Conservation (phyloP, 2,113 vertebrate genomes). For the Indicator indicator region DNA sequence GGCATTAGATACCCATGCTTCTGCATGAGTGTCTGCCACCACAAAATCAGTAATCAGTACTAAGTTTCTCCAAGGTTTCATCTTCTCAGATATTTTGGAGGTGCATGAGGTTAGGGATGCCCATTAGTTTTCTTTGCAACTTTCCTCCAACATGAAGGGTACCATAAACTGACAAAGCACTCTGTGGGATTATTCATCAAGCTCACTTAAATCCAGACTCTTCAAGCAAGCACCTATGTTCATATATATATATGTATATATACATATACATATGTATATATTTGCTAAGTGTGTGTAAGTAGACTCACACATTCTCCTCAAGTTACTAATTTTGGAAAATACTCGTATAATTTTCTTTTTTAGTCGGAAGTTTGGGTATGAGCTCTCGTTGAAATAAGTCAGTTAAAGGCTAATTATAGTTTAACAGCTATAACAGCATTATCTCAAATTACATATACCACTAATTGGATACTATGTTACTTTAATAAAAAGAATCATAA, state of each 20-base stretch:
- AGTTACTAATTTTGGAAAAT: neutral
- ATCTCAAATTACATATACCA: neutral
- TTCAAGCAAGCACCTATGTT: neutral
- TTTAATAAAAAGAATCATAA: neutral
- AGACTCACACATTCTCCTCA: neutral
- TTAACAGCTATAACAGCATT: neutral
- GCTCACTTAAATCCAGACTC: neutral
- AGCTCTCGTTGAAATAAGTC: neutral
- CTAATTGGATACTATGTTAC: neutral
- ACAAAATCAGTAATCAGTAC: neutral
- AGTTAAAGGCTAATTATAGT: neutral
- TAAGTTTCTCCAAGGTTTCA: neutral
- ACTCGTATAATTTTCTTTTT: neutral
- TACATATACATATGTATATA: no score
- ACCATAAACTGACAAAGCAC: neutral
- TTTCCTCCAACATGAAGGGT: neutral
- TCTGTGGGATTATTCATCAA: neutral
- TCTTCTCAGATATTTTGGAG: neutral
- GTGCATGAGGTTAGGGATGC: fast-evolving
- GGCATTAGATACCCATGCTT: neutral
- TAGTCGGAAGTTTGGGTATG: neutral
- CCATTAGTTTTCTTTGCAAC: neutral
- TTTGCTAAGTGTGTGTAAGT: neutral
- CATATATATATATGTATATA: neutral
- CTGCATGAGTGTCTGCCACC: neutral